Evolutionary conservation across 1,140 invertebrate species (phyloP), one percentile per base, ranked within the genome.

Genomic region (Pollicipes pollicipes): DNA sequence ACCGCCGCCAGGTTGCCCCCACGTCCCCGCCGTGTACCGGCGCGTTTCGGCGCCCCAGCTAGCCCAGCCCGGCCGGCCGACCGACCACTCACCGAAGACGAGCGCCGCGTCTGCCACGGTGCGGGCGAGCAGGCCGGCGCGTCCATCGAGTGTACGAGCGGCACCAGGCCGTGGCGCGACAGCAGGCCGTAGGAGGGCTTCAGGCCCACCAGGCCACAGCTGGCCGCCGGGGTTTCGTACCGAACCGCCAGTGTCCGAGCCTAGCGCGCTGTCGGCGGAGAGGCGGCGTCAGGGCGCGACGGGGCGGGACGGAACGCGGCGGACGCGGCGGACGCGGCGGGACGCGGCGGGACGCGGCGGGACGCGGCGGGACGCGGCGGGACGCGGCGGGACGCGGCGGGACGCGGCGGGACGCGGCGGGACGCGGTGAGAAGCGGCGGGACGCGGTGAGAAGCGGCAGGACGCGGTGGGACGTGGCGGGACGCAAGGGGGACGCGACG

Each of bases 181-280:
- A 98, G 82, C 35, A 90, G 79, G 0, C 97, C 97, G 81, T 99
- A 99, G 1, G 90, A 95, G 0, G 97, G 95, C 83, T 99, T 99
- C 28, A 97, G 83, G 13, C 97, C 97, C 30, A 97, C 86, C 58
- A 98, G 79, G 24, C 97, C 97, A 83, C 94, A 97, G 77, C 94
- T 90, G 16, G 95, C 88, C 3, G 96, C 95, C 27, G 97, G 97
- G n/a, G 82, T 96, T 96, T 74, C 97, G 82, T 17, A 90, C 92
- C 3, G 97, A 99, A 1, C 97, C 97, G 17, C 97, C 97, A 0
- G 96, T 98, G 78, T 99, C 97, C 8, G 95, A 97, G 4, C 95
- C 96, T 71, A 99, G 82, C 0, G 92, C 91, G 24, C 90, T 91
- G 74, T 29, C n/a, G n/a, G n/a, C n/a, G n/a, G n/a, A n/a, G n/a